Base-by-base conservation (phyloP, 2,888 invertebrate species). In the Drosophila barbarae region DNA sequence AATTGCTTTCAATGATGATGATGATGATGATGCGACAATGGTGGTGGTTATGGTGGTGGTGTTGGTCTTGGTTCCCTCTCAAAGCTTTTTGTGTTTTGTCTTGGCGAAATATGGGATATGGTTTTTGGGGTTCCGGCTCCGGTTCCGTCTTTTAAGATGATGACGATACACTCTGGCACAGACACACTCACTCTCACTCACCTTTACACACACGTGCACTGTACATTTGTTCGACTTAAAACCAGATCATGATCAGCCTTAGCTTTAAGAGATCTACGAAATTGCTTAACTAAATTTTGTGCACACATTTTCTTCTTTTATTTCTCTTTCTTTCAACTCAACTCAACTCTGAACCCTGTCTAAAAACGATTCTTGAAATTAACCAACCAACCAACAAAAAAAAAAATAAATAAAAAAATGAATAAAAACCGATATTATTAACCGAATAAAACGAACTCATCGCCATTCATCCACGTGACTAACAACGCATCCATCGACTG, bases 281-380 rank as follows among this genome's bases (percentile, higher is more conserved):
- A 83, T 73, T 69, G 73, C 72, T 73, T 73, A 68, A 85, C 84
- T 85, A 85, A 83, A 81, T 83, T 85, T 70, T 67, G 72, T 79
- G 84, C 84, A 77, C 85, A 77, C 81, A 84, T 83, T 74, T 69
- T 82, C 77, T 82, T 79, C 82, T 77, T 81, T 84, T 84, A 74
- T 76, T 82, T 81, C 84, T 81, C 68, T 77, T 85, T 84, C 78
- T 74, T 74, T 75, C 71, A 72, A 42, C 42, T 42, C 71, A 73
- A 42, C 65, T 76, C 71, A 73, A 42, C 65, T 76, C 65, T 76
- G 49, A 69, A 75, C 59, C 64, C 71, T 75, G 69, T 66, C 69
- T 58, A 69, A 66, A 71, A 69, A 56, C 58, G 44, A 46, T 56
- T 51, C 39, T 59, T 72, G 52, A 72, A 83, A 67, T 66, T 68